Base-by-base conservation (phyloP, 2,797 vertebrate species). In the Carapus acus region DNA sequence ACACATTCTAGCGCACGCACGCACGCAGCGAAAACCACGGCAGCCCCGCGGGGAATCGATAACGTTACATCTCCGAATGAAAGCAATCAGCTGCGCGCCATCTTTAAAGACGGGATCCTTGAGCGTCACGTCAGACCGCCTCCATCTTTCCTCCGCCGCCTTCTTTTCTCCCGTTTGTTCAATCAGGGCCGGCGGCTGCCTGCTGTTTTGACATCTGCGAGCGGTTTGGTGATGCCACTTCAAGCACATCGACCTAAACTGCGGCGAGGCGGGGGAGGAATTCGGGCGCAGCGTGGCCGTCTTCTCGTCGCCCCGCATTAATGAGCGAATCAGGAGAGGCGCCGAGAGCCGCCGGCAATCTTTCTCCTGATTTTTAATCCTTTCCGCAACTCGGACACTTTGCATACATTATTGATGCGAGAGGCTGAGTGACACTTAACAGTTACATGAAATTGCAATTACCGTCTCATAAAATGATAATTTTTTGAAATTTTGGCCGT, bases 391-490 rank as follows among this genome's bases (percentile, higher is more conserved):
- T 63, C 55, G 31, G 58, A 49, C 42, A 71, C 59, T 79, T 72
- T 74, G 68, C 66, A 77, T 78, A 66, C 63, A 80, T 76, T 62
- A 71, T 69, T 70, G 65, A 67, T 58, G 58, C 47, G 70, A 61
- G 73, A 74, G 64, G 43, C 20, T 64, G 61, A 54, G 58, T 65
- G 55, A 69, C 65, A 66, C 55, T 62, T 52, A 47, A 62, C 29
- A 29, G 38, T 57, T 66, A 21, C 22, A 60, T 42, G 41, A 58
- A 69, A 72, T 66, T 62, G 60, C 40, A 77, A 74, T 65, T 53
- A 53, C 43, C 64, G 61, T n/a, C n/a, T n/a, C n/a, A n/a, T n/a
- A n/a, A n/a, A n/a, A n/a, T n/a, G n/a, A n/a, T n/a, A n/a, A n/a
- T n/a, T n/a, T n/a, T n/a, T n/a, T n/a, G n/a, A n/a, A n/a, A n/a